phyloP scores from a whole-genome alignment of 2,113 vertebrate species.

The Prochilodus magdalenae region DNA sequence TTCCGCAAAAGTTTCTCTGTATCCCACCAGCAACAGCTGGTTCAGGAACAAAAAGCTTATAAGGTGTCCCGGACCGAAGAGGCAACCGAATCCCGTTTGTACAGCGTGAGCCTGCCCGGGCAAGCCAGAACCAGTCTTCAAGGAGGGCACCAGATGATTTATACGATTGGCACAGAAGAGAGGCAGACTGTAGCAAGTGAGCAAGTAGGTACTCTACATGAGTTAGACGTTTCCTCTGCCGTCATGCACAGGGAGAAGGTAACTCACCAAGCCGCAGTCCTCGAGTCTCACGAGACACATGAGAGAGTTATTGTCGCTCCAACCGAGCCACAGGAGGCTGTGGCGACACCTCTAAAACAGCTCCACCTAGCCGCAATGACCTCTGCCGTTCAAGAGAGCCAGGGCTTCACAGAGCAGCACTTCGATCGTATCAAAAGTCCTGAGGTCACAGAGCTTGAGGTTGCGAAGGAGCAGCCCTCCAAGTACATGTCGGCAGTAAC shows the following conservation, averaged over 20 bases:
- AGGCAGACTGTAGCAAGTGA: constrained; percentile 76
- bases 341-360: constrained; percentile 69
- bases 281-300: constrained; percentile 75
- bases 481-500: constrained; percentile 73
- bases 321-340: constrained; percentile 59
- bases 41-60: constrained; percentile 73
- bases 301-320: constrained; percentile 69
- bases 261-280: constrained; percentile 77
- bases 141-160: constrained; percentile 75
- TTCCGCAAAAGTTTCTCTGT: constrained; percentile 66
- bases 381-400: constrained; percentile 76
- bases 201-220: constrained; percentile 70
- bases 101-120: constrained; percentile 77
- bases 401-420: constrained; percentile 80
- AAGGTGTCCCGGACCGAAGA: constrained; percentile 76
- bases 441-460: constrained; percentile 66
- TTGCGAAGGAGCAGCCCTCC: constrained; percentile 63
- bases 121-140: constrained; percentile 65
- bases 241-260: constrained; percentile 73
- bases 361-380: constrained; percentile 74
- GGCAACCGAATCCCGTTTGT: constrained; percentile 78
- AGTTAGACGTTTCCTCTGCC: constrained; percentile 75
- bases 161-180: constrained; percentile 80
- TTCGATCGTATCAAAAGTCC: constrained; percentile 76
- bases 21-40: constrained; percentile 61